These are phyloP conservation scores for Egretta garzetta DNA, from an alignment of 2,113 vertebrate species.

Conservation along the genomic window DNA sequence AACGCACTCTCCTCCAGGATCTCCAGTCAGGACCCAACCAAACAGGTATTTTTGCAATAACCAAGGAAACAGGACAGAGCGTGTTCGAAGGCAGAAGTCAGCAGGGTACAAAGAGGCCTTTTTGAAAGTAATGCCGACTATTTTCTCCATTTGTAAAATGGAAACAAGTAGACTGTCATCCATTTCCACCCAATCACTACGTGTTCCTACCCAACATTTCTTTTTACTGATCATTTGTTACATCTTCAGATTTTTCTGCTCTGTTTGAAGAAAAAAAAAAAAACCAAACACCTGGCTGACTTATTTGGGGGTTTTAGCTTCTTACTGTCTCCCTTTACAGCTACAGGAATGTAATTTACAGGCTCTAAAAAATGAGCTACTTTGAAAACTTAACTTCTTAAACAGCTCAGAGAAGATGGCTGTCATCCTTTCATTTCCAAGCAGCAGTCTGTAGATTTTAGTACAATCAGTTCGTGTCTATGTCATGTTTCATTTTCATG, in stretches of 20 bases:
- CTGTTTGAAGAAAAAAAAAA: not conserved
- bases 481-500: constrained; percentile 67
- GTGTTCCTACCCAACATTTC: not conserved
- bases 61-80: not conserved
- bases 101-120: not conserved
- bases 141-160: not conserved
- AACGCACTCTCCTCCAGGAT: not conserved
- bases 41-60: not conserved
- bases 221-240: not conserved
- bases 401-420: not conserved
- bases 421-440: constrained; percentile 19
- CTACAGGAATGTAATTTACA: not conserved
- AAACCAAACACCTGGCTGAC: not conserved
- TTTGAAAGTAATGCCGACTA: not conserved
- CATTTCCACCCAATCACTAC: not conserved
- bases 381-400: not conserved
- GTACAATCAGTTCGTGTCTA: constrained; percentile 18
- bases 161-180: not conserved
- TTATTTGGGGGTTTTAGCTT: not conserved
- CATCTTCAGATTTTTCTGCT: not conserved
- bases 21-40: not conserved
- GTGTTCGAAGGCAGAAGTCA: not conserved
- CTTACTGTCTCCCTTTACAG: not conserved
- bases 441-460: not conserved
- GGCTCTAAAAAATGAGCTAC: not conserved